These are phyloP conservation scores for Hedya salicella DNA, from an alignment of 2,888 invertebrate species.

Conservation along the genomic window DNA sequence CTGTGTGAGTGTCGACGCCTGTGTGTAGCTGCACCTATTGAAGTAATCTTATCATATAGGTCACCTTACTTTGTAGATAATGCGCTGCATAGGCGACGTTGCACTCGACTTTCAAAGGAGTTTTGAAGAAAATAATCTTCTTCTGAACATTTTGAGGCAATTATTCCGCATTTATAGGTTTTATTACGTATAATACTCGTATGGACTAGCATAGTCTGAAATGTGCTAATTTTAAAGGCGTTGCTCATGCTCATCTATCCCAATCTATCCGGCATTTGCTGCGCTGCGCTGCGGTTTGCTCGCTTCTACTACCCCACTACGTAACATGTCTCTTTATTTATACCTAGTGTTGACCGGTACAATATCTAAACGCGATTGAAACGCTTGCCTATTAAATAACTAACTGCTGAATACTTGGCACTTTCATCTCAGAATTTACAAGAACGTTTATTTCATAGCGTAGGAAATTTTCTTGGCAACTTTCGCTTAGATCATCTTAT, in stretches of 20 bases:
- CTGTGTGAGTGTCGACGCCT: slow-evolving; percentile 46
- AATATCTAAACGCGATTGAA: slow-evolving; percentile 44
- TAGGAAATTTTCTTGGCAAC: slow-evolving; percentile 43
- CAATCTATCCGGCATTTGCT: background rate
- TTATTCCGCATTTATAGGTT: background rate
- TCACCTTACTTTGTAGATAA: slow-evolving; percentile 83
- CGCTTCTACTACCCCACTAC: slow-evolving; percentile 12
- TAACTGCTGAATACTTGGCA: slow-evolving; percentile 46
- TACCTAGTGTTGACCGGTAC: slow-evolving; percentile 18
- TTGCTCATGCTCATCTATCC: background rate
- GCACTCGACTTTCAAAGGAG: slow-evolving; percentile 49
- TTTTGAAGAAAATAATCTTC: slow-evolving; percentile 40
- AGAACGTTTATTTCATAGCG: slow-evolving; percentile 45
- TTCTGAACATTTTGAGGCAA: slow-evolving; percentile 26
- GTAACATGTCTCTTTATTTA: slow-evolving; percentile 27
- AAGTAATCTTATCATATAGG: slow-evolving; percentile 85
- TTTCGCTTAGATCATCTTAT: slow-evolving; percentile 38
- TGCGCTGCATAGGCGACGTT: slow-evolving; percentile 58
- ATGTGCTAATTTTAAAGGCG: slow-evolving; percentile 7
- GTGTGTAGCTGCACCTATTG: slow-evolving; percentile 68
- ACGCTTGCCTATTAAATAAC: slow-evolving; percentile 48
- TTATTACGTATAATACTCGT: slow-evolving; percentile 4
- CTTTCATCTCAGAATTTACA: slow-evolving; percentile 43
- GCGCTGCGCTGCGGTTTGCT: slow-evolving; percentile 47
- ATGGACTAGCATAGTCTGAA: background rate